Conservation (phyloP, 2,888 invertebrate genomes). For the Willowsia nigromaculata region DNA sequence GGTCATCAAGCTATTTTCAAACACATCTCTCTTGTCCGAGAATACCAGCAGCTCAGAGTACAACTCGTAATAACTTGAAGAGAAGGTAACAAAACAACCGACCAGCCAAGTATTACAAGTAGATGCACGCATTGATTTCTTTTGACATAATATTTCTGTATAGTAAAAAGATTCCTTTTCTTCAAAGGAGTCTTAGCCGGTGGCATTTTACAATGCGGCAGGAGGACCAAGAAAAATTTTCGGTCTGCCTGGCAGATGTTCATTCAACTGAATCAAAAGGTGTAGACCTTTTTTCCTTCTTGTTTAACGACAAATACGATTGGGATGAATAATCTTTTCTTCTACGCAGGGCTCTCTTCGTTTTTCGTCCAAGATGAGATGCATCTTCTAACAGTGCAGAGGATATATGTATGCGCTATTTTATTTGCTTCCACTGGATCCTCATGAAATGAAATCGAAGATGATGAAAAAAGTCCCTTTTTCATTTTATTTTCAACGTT, state of each 20-base stretch:
- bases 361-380: background rate
- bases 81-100: background rate
- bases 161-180: constrained; percentile 7
- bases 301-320: background rate
- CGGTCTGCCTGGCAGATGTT: constrained; percentile 63
- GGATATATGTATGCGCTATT: background rate
- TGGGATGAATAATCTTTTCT: constrained; percentile 14
- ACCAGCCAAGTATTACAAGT: background rate
- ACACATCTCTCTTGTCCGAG: background rate
- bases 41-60: background rate
- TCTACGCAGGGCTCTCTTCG: background rate
- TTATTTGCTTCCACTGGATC: background rate
- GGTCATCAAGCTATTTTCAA: background rate
- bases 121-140: constrained; percentile 49
- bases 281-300: constrained; percentile 56
- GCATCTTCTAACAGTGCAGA: background rate
- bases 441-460: background rate
- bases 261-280: constrained; percentile 63
- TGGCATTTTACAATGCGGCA: constrained; percentile 34
- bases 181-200: constrained; percentile 58
- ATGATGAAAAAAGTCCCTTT: background rate
- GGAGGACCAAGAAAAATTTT: constrained; percentile 12
- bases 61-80: background rate
- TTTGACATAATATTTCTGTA: constrained; percentile 23
- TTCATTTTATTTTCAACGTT: background rate